Evolutionary conservation across 2,113 vertebrate species (phyloP).

Genomic region (Ornithorhynchus anatinus): DNA sequence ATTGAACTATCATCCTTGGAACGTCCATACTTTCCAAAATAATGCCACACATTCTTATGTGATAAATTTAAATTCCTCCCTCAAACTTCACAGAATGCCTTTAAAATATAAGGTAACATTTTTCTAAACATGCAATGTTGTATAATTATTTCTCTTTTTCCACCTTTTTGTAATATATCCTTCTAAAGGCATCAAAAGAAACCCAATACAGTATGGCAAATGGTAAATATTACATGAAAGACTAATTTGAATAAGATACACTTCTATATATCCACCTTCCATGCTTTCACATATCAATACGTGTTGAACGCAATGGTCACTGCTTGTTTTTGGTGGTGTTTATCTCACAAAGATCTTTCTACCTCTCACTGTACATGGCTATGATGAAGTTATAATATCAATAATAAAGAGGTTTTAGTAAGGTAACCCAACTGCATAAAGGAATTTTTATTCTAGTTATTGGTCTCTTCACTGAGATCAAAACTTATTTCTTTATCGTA

Average conservation of each 20-base stretch:
- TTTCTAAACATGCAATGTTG: slow-evolving; percentile 41
- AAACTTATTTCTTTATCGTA: slow-evolving; percentile 54
- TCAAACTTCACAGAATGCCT: slow-evolving; percentile 48
- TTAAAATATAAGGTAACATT: slow-evolving; percentile 34
- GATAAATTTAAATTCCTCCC: slow-evolving; percentile 60
- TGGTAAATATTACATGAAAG: slow-evolving; percentile 27
- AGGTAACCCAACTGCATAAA: slow-evolving; percentile 50
- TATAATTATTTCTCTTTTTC: slow-evolving; percentile 48
- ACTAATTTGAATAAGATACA: slow-evolving; percentile 29
- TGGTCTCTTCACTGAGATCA: slow-evolving; percentile 42
- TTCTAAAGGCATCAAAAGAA: slow-evolving; percentile 66
- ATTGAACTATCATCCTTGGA: slow-evolving; percentile 59
- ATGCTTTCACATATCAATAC: slow-evolving; percentile 51
- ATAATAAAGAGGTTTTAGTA: slow-evolving; percentile 57
- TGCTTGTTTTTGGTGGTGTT: slow-evolving; percentile 59
- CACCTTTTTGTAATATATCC: slow-evolving; percentile 55
- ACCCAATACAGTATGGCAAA: slow-evolving; percentile 48
- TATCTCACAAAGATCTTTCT: slow-evolving; percentile 74
- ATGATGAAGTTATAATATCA: slow-evolving; percentile 71
- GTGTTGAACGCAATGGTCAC: slow-evolving; percentile 62
- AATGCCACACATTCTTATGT: slow-evolving; percentile 38
- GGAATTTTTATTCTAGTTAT: slow-evolving; percentile 25
- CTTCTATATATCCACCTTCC: slow-evolving; percentile 10
- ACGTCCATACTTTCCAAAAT: slow-evolving; percentile 41
- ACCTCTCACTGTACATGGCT: slow-evolving; percentile 77